Conservation (phyloP, 2,888 invertebrate species). For the Phrixothrix hirtus region DNA sequence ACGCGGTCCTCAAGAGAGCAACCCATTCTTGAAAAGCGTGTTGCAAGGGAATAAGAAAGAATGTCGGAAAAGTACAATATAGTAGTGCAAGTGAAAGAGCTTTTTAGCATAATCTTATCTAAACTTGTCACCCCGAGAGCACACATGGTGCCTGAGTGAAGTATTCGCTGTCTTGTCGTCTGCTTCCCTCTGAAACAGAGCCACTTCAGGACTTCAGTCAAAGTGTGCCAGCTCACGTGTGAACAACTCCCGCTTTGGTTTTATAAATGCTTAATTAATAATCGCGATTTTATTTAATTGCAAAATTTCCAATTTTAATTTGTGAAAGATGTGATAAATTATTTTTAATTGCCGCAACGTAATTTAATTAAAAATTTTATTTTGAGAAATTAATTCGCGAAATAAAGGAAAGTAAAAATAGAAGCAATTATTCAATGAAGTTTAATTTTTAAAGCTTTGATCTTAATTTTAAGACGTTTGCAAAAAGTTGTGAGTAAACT, state of each 20-base stretch:
- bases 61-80: constrained; percentile 6
- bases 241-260: constrained; percentile 29
- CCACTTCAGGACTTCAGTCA: constrained; percentile 37
- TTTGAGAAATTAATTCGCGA: no score
- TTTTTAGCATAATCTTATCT: constrained; percentile 42
- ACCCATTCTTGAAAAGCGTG: constrained; percentile 12
- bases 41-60: constrained; percentile 16
- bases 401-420: constrained; percentile 2
- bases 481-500: not conserved
- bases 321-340: no score
- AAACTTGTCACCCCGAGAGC: constrained; percentile 40
- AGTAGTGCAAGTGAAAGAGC: constrained; percentile 19
- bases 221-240: constrained; percentile 36
- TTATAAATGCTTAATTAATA: constrained; percentile 14
- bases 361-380: not conserved
- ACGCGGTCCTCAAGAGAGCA: constrained; percentile 17
- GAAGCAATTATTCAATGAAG: no score
- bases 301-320: not conserved
- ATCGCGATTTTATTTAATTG: constrained; percentile 1
- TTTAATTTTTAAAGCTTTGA: no score
- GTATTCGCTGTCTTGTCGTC: constrained; percentile 36
- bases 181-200: constrained; percentile 31
- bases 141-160: constrained; percentile 33
- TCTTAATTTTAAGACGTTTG: no score
- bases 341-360: no score